These are phyloP conservation scores for Synergus itoensis DNA, from an alignment of 2,888 invertebrate species.

Conservation along the genomic window DNA sequence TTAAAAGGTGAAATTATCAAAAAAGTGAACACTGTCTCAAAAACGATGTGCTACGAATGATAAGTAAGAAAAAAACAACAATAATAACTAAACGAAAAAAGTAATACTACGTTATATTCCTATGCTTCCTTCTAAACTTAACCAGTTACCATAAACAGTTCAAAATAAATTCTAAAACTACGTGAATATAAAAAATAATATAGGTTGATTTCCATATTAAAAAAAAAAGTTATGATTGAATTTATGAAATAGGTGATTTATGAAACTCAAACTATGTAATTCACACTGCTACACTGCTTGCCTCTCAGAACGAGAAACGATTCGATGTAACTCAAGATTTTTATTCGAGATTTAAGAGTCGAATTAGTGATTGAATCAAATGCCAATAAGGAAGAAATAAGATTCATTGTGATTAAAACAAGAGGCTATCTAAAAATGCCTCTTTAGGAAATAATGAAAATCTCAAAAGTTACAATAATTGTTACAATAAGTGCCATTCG, in stretches of 20 bases:
- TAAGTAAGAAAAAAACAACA: background rate
- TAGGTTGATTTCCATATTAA: constrained; percentile 18
- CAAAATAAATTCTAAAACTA: constrained; percentile 24
- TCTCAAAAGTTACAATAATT: constrained; percentile 12
- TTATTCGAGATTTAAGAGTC: constrained; percentile 11
- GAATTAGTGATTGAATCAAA: background rate
- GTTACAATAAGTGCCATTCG: constrained; percentile 36
- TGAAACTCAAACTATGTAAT: constrained; percentile 2
- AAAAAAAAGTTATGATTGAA: background rate
- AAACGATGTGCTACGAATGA: background rate
- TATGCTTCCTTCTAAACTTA: background rate
- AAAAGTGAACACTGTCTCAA: constrained; percentile 17
- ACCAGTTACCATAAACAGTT: background rate
- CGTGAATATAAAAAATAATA: background rate
- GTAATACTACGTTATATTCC: background rate
- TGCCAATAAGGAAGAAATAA: background rate
- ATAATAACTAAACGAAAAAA: background rate
- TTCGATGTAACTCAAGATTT: background rate
- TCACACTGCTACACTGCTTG: constrained; percentile 29
- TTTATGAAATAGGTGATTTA: background rate
- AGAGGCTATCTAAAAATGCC: background rate
- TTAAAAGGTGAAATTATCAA: constrained; percentile 35
- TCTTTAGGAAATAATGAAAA: background rate
- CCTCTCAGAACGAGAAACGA: background rate
- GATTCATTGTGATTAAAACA: background rate